phyloP scores from a whole-genome alignment of 1,140 invertebrate species.

The Antheraea pernyi region DNA sequence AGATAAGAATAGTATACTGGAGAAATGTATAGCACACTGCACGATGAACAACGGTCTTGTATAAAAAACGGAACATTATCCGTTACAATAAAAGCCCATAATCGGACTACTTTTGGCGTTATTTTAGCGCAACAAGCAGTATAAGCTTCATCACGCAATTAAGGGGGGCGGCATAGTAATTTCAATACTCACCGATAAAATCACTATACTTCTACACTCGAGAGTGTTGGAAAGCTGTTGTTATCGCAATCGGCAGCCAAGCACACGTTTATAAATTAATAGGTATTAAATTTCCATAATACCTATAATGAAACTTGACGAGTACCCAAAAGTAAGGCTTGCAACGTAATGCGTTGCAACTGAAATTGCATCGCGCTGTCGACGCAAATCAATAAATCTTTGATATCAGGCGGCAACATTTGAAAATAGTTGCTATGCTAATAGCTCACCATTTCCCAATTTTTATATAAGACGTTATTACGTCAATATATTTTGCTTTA shows the following conservation, averaged over 20 bases:
- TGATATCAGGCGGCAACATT: slow-evolving; percentile 92
- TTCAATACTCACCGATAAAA: slow-evolving; percentile 93
- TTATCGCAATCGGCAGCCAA: slow-evolving; percentile 85
- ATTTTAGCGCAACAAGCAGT: too few species aligned
- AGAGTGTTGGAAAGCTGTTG: slow-evolving; percentile 90
- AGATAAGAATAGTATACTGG: too few species aligned
- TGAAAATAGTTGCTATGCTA: slow-evolving; percentile 86
- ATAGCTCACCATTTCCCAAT: slow-evolving; percentile 80
- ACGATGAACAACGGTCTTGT: too few species aligned
- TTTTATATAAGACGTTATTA: too few species aligned
- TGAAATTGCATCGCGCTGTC: slow-evolving; percentile 93
- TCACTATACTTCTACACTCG: slow-evolving; percentile 90
- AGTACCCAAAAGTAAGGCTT: slow-evolving; percentile 94
- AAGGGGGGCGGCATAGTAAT: too few species aligned
- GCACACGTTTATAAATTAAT: slow-evolving; percentile 82
- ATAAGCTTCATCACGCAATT: too few species aligned
- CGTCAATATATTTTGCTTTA: too few species aligned
- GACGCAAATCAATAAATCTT: slow-evolving; percentile 88
- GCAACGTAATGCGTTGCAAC: slow-evolving; percentile 97
- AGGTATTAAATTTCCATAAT: slow-evolving; percentile 93
- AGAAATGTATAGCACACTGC: too few species aligned
- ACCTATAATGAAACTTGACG: slow-evolving; percentile 95
- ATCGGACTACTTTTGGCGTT: too few species aligned
- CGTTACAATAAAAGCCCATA: too few species aligned
- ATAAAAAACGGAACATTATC: too few species aligned